phyloP scores from a whole-genome alignment of 1,140 invertebrate genomes.

The Reticulitermes speratus region DNA sequence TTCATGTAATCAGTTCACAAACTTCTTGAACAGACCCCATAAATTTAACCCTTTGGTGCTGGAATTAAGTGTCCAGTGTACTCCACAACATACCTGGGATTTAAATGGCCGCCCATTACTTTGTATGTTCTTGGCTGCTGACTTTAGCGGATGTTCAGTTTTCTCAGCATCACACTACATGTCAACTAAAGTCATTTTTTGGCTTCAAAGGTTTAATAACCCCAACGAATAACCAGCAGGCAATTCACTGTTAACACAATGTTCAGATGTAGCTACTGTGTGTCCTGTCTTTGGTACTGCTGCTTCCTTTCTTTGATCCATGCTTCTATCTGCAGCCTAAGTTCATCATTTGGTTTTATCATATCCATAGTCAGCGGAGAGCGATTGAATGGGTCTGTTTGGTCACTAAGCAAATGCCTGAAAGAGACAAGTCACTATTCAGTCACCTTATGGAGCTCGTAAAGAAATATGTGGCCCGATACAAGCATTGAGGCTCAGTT shows the following conservation, averaged over 20 bases:
- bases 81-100: no score
- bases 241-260: no score
- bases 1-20: no score
- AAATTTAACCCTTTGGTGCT: no score
- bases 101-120: no score
- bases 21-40: no score
- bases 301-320: slow-evolving; percentile 72
- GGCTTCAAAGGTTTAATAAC: neutral
- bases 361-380: slow-evolving; percentile 91
- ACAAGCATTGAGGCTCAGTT: neutral
- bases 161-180: no score
- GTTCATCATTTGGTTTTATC: slow-evolving; percentile 75
- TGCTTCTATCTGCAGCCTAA: slow-evolving; percentile 73
- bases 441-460: no score
- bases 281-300: neutral
- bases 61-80: no score
- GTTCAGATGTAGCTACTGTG: neutral
- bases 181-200: no score
- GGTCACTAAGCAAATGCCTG: slow-evolving; percentile 87
- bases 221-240: neutral
- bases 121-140: no score
- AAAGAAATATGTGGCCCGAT: neutral
- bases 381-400: slow-evolving; percentile 94
- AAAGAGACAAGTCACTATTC: slow-evolving; percentile 39
- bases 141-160: no score